Evolutionary conservation across 2,113 vertebrate genomes (phyloP).

Genomic region (Cygnus buccinator): DNA sequence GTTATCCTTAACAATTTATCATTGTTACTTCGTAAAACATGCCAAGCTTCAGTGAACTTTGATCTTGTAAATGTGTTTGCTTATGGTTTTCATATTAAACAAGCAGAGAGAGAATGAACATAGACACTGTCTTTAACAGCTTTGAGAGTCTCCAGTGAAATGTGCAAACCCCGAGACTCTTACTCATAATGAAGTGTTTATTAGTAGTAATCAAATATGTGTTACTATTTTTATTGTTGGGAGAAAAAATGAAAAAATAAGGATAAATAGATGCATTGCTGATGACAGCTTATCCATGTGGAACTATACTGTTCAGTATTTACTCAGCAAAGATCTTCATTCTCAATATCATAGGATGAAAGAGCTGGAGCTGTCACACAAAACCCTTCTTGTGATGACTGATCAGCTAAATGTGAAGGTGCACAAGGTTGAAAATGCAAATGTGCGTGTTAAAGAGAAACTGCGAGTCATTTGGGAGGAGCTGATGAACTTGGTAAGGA

Average conservation of each 20-base stretch:
- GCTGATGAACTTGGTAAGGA: conserved; percentile 71
- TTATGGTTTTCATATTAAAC: background rate
- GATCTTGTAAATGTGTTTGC: background rate
- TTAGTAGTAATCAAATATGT: background rate
- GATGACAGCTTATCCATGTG: background rate
- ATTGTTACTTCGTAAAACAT: rapidly evolving
- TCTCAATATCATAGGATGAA: conserved; percentile 52
- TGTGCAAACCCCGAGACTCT: background rate
- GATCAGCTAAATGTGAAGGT: conserved; percentile 44
- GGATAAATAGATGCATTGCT: background rate
- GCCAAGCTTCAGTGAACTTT: background rate
- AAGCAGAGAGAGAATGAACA: background rate
- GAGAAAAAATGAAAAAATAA: background rate
- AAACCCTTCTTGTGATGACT: conserved; percentile 56
- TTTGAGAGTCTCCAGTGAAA: background rate
- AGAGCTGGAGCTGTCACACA: conserved; percentile 74
- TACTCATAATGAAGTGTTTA: background rate
- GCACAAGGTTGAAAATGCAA: conserved; percentile 17
- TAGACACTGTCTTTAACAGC: background rate
- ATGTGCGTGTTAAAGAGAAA: conserved; percentile 69
- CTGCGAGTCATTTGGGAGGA: conserved; percentile 73
- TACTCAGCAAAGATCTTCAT: background rate
- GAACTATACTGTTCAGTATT: background rate
- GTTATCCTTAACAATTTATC: background rate
- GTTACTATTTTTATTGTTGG: background rate